phyloP scores from a whole-genome alignment of 2,888 invertebrate species.

The Xylophagus ater region DNA sequence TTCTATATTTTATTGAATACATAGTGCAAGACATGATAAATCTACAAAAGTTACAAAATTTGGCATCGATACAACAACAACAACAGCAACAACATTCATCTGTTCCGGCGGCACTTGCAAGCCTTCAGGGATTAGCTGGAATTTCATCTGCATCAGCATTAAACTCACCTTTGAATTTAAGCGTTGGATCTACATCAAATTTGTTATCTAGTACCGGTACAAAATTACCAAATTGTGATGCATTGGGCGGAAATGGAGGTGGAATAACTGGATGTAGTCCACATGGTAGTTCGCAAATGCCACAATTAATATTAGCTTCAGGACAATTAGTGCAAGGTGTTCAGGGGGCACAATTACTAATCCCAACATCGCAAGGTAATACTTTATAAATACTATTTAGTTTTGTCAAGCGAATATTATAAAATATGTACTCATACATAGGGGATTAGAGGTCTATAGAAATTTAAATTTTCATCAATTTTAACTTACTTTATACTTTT shows the following conservation, averaged over 20 bases:
- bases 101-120: constrained; percentile 47
- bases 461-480: too few species aligned
- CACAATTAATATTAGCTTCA: constrained; percentile 82
- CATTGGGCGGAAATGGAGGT: constrained; percentile 45
- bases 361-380: constrained; percentile 88
- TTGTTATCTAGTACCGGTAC: constrained; percentile 39
- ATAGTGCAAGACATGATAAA: constrained; percentile 42
- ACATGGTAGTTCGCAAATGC: constrained; percentile 48
- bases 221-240: constrained; percentile 44
- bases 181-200: constrained; percentile 47
- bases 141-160: constrained; percentile 46
- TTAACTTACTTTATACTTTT: too few species aligned
- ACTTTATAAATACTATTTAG: too few species aligned
- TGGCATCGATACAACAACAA: constrained; percentile 59
- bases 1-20: constrained; percentile 17
- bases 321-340: constrained; percentile 87
- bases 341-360: constrained; percentile 86
- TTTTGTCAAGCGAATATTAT: too few species aligned
- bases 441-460: too few species aligned
- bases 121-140: constrained; percentile 47
- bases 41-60: constrained; percentile 61
- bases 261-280: constrained; percentile 35
- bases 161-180: constrained; percentile 74
- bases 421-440: too few species aligned
- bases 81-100: constrained; percentile 34